phyloP scores from a whole-genome alignment of 2,797 vertebrate genomes.

The Okamejei kenojei region DNA sequence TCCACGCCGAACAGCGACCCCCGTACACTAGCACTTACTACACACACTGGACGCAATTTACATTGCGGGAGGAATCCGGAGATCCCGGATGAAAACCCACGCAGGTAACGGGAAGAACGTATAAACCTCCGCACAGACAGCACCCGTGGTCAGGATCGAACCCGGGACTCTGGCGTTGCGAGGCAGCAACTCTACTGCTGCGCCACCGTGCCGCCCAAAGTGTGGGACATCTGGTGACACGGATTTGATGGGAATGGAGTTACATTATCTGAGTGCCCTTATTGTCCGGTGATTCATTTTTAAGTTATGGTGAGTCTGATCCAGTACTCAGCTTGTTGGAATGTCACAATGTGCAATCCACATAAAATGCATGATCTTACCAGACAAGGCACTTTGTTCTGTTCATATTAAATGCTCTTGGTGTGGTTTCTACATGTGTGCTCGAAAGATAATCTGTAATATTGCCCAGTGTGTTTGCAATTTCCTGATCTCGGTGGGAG shows the following conservation, averaged over 20 bases:
- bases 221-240: not conserved
- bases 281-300: not conserved
- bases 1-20: too few species aligned
- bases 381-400: slow-evolving; percentile 40
- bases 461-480: slow-evolving; percentile 40
- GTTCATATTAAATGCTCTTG: slow-evolving; percentile 47
- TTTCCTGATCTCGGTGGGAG: not conserved
- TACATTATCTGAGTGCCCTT: not conserved
- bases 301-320: not conserved
- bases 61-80: too few species aligned
- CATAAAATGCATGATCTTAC: not conserved
- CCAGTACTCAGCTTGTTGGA: not conserved
- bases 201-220: not conserved
- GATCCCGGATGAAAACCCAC: too few species aligned
- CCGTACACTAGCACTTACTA: too few species aligned
- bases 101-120: too few species aligned
- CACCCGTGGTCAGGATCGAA: too few species aligned
- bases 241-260: not conserved
- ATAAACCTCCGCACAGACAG: too few species aligned
- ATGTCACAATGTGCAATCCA: slow-evolving; percentile 42
- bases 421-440: slow-evolving; percentile 44
- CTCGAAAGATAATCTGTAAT: slow-evolving; percentile 42
- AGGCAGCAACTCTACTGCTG: too few species aligned
- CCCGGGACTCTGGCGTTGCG: too few species aligned
- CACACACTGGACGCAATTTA: too few species aligned